Evolutionary conservation across 2,888 invertebrate genomes (phyloP), one percentile per base, ranked within the genome.

Genomic region (Lacanobia oleracea): DNA sequence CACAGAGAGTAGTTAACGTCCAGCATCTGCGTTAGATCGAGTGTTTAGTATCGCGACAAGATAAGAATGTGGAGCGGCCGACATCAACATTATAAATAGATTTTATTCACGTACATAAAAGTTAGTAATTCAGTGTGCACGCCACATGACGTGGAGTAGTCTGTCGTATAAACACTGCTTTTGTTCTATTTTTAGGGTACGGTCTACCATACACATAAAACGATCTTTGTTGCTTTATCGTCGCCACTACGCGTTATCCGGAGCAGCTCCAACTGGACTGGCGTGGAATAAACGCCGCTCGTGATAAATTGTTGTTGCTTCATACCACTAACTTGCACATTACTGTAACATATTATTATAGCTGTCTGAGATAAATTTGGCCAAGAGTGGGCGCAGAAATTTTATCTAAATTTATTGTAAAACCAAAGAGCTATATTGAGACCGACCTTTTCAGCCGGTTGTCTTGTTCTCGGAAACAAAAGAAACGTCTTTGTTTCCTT

Each of bases 21-120:
- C 79, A 85, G 88, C 91, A 93, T 93, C 91, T 94, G 91, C 86
- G 86, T 88, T 87, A 91, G 92, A 92, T 92, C 86, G 87, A 87
- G 87, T 88, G 86, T 89, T 88, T 88, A 85, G 88, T 91, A 89
- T 88, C 89, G 84, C 83, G 79, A 75, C 86, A 90, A 93, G 95
- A 95, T 95, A 95, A 95, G 94, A 94, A 95, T 95, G 93, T 94
- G 86, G 94, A 92, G 88, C 94, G 91, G 79, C 77, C 90, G 88
- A 89, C 94, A 94, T 95, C 95, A 94, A 92, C 93, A 89, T 93
- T 95, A 95, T 94, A 94, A 95, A 95, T 95, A 95, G 95, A 93
- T 89, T 93, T 93, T 92, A 94, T 94, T 93, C 93, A 92, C 91
- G 86, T 90, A 92, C 88, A 90, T 91, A 90, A 91, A 92, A 91